Evolutionary conservation across 2,888 invertebrate genomes (phyloP).

Genomic region (Ochropacha duplaris): DNA sequence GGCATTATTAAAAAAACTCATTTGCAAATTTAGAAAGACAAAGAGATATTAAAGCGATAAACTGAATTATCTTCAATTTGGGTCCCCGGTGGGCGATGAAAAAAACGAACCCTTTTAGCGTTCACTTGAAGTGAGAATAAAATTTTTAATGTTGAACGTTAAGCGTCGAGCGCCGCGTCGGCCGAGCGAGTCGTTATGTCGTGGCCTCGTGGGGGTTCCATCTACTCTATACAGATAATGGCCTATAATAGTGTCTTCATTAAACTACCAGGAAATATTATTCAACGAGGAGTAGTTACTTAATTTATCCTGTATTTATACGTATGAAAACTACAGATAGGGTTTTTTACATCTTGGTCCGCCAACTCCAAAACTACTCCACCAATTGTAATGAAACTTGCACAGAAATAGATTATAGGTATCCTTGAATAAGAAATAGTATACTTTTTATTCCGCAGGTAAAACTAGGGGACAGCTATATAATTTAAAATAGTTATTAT

Average conservation of each 20-base stretch:
- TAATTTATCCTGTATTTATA: too few relatives aligned
- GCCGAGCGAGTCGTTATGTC: conserved; percentile 20
- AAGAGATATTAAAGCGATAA: conserved; percentile 79
- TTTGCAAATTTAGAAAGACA: conserved; percentile 81
- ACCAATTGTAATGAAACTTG: too few relatives aligned
- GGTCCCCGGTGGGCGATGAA: conserved; percentile 55
- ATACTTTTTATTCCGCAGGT: too few relatives aligned
- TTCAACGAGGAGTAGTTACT: too few relatives aligned
- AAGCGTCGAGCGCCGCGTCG: conserved; percentile 18
- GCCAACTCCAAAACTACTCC: too few relatives aligned
- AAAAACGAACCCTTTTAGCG: conserved; percentile 56
- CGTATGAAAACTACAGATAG: too few relatives aligned
- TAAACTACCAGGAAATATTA: not conserved
- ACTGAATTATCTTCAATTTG: conserved; percentile 74
- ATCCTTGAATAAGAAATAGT: too few relatives aligned
- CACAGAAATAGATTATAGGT: too few relatives aligned
- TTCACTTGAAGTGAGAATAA: conserved; percentile 57
- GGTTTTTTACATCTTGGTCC: too few relatives aligned
- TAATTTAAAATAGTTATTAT: too few relatives aligned
- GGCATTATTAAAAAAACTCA: conserved; percentile 81
- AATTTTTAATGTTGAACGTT: conserved; percentile 59
- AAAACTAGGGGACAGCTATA: too few relatives aligned
- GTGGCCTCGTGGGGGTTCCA: conserved; percentile 33
- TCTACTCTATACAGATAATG: conserved; percentile 20
- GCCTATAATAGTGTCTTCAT: not conserved